A percentile compares a stretch with the other conserved stretches of the same genome.
Conservation (phyloP, 2,797 vertebrate genomes). For the Synanceia verrucosa region DNA sequence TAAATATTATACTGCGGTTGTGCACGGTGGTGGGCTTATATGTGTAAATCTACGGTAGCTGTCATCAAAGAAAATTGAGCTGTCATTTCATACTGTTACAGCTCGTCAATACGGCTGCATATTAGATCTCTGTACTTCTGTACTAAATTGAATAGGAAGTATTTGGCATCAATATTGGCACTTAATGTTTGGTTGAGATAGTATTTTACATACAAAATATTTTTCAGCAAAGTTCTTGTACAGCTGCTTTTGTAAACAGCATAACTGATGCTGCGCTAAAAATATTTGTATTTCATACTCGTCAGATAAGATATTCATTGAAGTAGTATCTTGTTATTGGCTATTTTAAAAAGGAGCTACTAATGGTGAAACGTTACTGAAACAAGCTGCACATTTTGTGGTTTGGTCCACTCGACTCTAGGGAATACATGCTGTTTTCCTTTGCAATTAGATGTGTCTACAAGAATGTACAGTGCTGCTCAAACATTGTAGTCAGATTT, state of each 20-base stretch:
- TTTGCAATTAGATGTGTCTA: background rate
- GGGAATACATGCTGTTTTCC: background rate
- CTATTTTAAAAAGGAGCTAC: background rate
- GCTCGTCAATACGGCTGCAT: background rate
- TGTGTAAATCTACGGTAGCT: background rate
- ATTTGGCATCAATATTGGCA: background rate
- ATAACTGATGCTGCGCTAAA: background rate
- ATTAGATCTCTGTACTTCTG: background rate
- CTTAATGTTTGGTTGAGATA: background rate
- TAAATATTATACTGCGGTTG: background rate
- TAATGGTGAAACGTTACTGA: too few species aligned
- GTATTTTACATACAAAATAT: too few species aligned
- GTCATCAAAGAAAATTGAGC: background rate
- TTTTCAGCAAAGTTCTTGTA: background rate
- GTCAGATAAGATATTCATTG: background rate
- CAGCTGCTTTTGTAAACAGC: background rate
- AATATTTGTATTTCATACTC: background rate
- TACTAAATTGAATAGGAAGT: background rate
- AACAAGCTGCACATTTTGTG: background rate
- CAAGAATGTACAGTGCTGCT: too few species aligned
- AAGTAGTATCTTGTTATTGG: background rate
- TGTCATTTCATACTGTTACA: constrained; percentile 7
- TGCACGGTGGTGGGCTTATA: background rate
- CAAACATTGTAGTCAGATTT: too few species aligned
- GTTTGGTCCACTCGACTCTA: background rate